Percentiles rank a stretch among this genome's conserved stretches.
phyloP scores from a whole-genome alignment of 2,888 invertebrate species.

The Fabriciana adippe region DNA sequence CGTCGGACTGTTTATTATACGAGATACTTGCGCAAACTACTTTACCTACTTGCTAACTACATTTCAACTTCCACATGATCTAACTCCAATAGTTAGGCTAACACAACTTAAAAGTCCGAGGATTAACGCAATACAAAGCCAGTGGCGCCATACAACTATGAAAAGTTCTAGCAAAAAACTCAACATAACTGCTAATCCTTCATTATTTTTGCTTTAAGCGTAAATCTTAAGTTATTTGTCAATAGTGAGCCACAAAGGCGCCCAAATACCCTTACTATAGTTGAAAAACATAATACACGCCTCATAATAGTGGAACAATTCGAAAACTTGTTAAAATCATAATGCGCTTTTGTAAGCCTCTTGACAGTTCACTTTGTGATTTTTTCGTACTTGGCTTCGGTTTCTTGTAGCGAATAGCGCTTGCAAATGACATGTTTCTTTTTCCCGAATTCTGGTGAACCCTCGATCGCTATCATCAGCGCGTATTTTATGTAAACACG shows the following conservation, averaged over 20 bases:
- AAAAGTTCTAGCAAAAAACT: conserved; percentile 58
- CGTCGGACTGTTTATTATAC: conserved; percentile 52
- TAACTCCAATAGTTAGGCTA: conserved; percentile 63
- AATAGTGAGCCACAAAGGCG: conserved; percentile 80
- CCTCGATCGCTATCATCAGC: conserved; percentile 70
- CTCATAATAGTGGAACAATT: conserved; percentile 78
- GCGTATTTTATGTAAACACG: conserved; percentile 80
- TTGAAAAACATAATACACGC: conserved; percentile 78
- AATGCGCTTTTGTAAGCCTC: conserved; percentile 75
- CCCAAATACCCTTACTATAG: conserved; percentile 79
- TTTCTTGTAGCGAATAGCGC: conserved; percentile 62
- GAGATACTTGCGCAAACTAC: conserved; percentile 67
- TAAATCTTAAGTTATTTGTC: conserved; percentile 81
- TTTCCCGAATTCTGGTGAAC: conserved; percentile 66
- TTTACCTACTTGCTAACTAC: conserved; percentile 55
- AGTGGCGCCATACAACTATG: conserved; percentile 69
- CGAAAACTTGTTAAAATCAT: conserved; percentile 79
- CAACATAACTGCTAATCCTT: conserved; percentile 70
- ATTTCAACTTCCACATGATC: conserved; percentile 68
- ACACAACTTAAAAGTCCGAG: conserved; percentile 53
- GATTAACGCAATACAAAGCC: conserved; percentile 70
- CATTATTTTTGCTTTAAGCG: conserved; percentile 74
- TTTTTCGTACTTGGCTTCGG: conserved; percentile 52
- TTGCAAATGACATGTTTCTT: conserved; percentile 66
- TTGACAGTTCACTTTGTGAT: conserved; percentile 71